These are phyloP conservation scores for Xestia sexstrigata DNA, from an alignment of 2,888 invertebrate genomes.

Conservation along the genomic window DNA sequence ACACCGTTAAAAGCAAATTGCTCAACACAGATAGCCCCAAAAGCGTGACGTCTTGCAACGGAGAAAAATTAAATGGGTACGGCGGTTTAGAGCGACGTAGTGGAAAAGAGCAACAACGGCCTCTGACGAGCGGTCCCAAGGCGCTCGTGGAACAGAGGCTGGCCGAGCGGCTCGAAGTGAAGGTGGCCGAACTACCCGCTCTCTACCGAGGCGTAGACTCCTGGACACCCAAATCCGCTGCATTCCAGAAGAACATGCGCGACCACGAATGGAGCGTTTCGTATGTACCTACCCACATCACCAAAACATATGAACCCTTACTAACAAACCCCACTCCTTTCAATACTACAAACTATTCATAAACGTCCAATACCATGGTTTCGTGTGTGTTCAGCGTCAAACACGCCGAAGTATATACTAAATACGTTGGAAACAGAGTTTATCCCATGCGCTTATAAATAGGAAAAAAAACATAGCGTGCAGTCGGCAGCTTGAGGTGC, in stretches of 20 bases:
- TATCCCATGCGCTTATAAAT: slow-evolving; percentile 69
- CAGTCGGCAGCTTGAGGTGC: slow-evolving; percentile 73
- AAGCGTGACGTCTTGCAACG: slow-evolving; percentile 88
- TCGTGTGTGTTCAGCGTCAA: slow-evolving; percentile 63
- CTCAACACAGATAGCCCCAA: slow-evolving; percentile 88
- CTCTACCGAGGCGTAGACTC: slow-evolving; percentile 93
- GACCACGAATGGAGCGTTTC: slow-evolving; percentile 91
- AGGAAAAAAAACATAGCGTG: slow-evolving; percentile 71
- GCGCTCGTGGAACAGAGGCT: slow-evolving; percentile 87
- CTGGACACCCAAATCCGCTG: slow-evolving; percentile 94
- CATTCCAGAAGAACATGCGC: slow-evolving; percentile 90
- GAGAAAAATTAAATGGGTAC: slow-evolving; percentile 86
- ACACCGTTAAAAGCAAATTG: slow-evolving; percentile 89
- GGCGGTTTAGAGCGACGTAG: slow-evolving; percentile 81
- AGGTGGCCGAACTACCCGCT: slow-evolving; percentile 92
- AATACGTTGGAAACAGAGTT: slow-evolving; percentile 60
- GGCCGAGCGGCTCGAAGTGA: slow-evolving; percentile 89
- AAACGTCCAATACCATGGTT: slow-evolving; percentile 47
- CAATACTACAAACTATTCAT: slow-evolving; percentile 37
- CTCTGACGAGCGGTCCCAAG: slow-evolving; percentile 85
- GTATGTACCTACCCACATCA: slow-evolving; percentile 83
- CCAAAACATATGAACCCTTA: slow-evolving; percentile 62
- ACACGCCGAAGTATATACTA: slow-evolving; percentile 54
- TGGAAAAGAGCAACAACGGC: slow-evolving; percentile 82
- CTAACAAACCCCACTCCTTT: slow-evolving; percentile 72